Evolutionary conservation across 2,888 invertebrate species (phyloP).

Genomic region (Oeneis ivallda): DNA sequence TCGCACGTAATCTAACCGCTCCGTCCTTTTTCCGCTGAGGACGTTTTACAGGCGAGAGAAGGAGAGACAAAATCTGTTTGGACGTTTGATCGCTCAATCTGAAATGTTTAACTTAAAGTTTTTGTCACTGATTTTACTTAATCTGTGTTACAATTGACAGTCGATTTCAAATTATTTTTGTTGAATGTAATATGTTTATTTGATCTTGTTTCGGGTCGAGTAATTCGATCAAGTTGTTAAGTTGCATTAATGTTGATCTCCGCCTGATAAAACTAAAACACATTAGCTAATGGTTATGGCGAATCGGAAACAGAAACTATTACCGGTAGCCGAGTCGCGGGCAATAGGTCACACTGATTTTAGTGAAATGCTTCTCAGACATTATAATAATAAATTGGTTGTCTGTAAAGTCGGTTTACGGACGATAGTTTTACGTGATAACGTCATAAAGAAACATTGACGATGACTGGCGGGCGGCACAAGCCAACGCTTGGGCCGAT

Average conservation of each 20-base stretch:
- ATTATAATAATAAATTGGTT: neutral
- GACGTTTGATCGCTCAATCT: slow-evolving; percentile 72
- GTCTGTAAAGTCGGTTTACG: too few relatives aligned
- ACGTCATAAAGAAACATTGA: too few relatives aligned
- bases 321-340: slow-evolving; percentile 9
- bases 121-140: slow-evolving; percentile 66
- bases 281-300: slow-evolving; percentile 28
- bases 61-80: slow-evolving; percentile 56
- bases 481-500: too few relatives aligned
- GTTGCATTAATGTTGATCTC: slow-evolving; percentile 26
- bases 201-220: slow-evolving; percentile 36
- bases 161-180: slow-evolving; percentile 47
- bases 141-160: slow-evolving; percentile 64
- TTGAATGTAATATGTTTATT: slow-evolving; percentile 46
- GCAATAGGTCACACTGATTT: neutral
- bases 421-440: too few relatives aligned
- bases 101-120: slow-evolving; percentile 43
- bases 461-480: too few relatives aligned
- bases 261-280: slow-evolving; percentile 17
- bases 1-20: slow-evolving; percentile 46
- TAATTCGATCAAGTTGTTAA: slow-evolving; percentile 35
- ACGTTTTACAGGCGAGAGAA: slow-evolving; percentile 42
- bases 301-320: neutral
- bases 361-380: neutral
- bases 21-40: slow-evolving; percentile 51